phyloP scores from a whole-genome alignment of 2,113 vertebrate species.

The Mixornis gularis region DNA sequence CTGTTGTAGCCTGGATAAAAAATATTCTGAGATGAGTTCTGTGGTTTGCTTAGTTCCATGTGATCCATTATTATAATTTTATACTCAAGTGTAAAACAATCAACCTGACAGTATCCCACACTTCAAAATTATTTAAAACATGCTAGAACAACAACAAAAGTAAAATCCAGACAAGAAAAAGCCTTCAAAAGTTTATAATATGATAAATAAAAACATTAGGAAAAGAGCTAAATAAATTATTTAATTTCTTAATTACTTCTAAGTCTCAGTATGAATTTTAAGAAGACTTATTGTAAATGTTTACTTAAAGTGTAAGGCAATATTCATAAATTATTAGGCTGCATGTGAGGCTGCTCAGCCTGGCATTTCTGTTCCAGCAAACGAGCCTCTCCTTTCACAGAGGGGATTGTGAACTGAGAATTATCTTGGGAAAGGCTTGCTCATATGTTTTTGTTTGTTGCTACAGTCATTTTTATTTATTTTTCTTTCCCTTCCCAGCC shows the following conservation, averaged over 20 bases:
- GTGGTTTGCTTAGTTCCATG: not conserved
- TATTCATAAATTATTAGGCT: not conserved
- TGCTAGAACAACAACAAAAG: not conserved
- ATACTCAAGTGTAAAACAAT: not conserved
- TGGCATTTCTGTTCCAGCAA: not conserved
- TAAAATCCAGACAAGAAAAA: not conserved
- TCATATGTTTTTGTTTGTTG: not conserved
- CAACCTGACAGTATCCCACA: not conserved
- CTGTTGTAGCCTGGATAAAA: not conserved
- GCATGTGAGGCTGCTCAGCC: not conserved
- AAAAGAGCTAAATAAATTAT: not conserved
- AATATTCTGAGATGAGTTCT: not conserved
- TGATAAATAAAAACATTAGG: not conserved
- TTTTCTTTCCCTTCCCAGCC: not conserved
- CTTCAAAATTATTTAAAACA: not conserved
- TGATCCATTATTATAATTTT: not conserved
- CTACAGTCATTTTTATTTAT: not conserved
- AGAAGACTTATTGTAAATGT: not conserved
- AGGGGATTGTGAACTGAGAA: not conserved
- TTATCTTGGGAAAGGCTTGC: not conserved
- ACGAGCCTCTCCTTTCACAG: not conserved
- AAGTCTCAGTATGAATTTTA: not conserved
- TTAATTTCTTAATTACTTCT: not conserved
- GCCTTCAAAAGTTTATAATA: not conserved
- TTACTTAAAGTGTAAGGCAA: not conserved